phyloP scores from a whole-genome alignment of 2,113 vertebrate species.

The Colinus virginianus region DNA sequence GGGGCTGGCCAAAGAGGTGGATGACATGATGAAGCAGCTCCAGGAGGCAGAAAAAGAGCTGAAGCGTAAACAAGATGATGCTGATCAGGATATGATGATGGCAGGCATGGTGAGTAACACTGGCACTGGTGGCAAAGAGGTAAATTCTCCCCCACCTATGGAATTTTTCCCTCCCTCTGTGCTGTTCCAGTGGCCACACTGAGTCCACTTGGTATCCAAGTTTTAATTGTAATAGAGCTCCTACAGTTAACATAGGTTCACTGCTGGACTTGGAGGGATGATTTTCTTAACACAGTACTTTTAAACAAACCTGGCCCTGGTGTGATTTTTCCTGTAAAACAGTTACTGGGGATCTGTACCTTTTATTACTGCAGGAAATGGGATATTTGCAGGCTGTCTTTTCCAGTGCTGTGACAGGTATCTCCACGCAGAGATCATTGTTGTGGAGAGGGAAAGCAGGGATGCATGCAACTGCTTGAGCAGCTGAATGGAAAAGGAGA shows the following conservation, averaged over 20 bases:
- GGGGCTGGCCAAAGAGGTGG: conserved; percentile 86
- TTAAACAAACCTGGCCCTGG: neutral
- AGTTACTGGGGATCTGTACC: neutral
- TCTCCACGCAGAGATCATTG: neutral
- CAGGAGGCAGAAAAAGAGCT: conserved; percentile 87
- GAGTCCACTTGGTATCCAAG: neutral
- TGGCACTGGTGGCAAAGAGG: neutral
- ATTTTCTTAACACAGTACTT: neutral
- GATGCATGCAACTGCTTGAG: neutral
- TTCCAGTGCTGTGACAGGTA: neutral
- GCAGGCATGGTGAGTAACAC: conserved; percentile 84
- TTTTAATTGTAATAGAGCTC: neutral
- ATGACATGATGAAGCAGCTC: conserved; percentile 88
- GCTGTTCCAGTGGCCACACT: neutral
- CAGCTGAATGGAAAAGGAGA: neutral
- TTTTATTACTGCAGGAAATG: neutral
- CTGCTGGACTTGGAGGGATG: neutral
- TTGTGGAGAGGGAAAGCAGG: neutral
- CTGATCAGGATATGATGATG: conserved; percentile 95
- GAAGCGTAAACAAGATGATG: conserved; percentile 84
- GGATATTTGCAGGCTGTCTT: neutral
- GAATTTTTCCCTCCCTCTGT: neutral
- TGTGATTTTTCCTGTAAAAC: neutral
- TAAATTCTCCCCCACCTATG: neutral
- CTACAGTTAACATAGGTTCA: neutral